phyloP scores from a whole-genome alignment of 2,888 invertebrate genomes.

The Leptopilina drosophilae region DNA sequence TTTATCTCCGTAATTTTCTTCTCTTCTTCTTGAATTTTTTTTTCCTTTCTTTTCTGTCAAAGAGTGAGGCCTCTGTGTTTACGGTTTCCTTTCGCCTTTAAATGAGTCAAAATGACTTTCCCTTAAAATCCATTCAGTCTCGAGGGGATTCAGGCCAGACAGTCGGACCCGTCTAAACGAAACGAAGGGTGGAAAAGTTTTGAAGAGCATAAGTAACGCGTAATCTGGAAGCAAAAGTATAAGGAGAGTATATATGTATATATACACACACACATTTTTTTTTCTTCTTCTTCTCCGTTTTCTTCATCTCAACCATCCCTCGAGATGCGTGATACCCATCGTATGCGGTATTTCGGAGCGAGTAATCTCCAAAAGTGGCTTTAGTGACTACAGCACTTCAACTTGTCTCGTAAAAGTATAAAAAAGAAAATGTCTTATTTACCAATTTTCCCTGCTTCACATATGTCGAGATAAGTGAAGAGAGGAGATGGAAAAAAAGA shows the following conservation, averaged over 20 bases:
- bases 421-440: slow-evolving; percentile 29
- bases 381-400: slow-evolving; percentile 31
- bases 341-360: slow-evolving; percentile 10
- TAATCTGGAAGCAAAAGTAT: slow-evolving; percentile 36
- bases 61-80: slow-evolving; percentile 25
- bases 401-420: slow-evolving; percentile 6
- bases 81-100: slow-evolving; percentile 34
- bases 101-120: slow-evolving; percentile 35
- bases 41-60: slow-evolving; percentile 14
- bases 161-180: slow-evolving; percentile 6
- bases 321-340: slow-evolving; percentile 26
- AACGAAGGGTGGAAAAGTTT: slow-evolving; percentile 20
- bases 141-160: slow-evolving; percentile 34
- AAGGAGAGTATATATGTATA: slow-evolving; percentile 1
- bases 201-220: slow-evolving; percentile 29
- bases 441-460: slow-evolving; percentile 18
- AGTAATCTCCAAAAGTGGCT: slow-evolving; percentile 19
- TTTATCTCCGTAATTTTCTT: background rate
- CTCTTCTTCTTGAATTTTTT: slow-evolving; percentile 15
- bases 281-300: background rate
- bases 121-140: slow-evolving; percentile 26
- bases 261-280: background rate
- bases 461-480: background rate
- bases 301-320: slow-evolving; percentile 25
- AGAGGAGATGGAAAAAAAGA: slow-evolving; percentile 1